Evolutionary conservation across 2,113 vertebrate genomes (phyloP).

Genomic region (Brachyhypopomus gauderio): DNA sequence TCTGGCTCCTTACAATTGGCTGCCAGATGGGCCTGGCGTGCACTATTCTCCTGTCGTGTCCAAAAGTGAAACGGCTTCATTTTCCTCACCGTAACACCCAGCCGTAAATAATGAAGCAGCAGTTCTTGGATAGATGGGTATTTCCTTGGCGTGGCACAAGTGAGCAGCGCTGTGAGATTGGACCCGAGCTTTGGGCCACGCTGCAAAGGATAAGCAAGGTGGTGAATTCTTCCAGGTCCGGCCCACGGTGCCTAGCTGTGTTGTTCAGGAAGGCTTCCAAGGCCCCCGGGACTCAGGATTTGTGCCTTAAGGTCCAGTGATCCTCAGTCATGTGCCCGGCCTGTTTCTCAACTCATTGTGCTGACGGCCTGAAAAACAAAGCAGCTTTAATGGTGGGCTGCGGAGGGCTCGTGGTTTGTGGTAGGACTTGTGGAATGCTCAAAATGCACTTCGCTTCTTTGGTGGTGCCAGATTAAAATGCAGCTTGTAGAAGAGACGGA

Average conservation of each 20-base stretch:
- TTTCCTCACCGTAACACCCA: conserved; percentile 1
- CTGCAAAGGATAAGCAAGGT: background rate
- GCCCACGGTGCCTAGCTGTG: background rate
- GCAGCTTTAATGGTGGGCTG: background rate
- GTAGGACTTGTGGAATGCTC: conserved; percentile 2
- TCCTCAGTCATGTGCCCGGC: background rate
- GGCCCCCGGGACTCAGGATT: background rate
- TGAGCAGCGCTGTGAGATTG: background rate
- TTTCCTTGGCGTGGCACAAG: background rate
- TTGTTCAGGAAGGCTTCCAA: background rate
- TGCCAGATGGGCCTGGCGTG: background rate
- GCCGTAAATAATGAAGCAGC: conserved; percentile 4
- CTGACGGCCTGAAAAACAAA: background rate
- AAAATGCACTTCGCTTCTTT: background rate
- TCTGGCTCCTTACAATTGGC: conserved; percentile 10
- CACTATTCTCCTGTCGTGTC: background rate
- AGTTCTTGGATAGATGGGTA: background rate
- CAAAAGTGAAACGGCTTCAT: conserved; percentile 6
- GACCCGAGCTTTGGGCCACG: background rate
- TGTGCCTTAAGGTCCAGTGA: background rate
- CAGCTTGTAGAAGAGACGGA: background rate
- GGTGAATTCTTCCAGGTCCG: background rate
- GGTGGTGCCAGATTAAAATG: background rate
- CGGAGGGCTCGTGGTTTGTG: background rate
- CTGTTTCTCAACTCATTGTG: background rate